Evolutionary conservation across 1,140 invertebrate species (phyloP), one percentile per base, ranked within the genome.

Genomic region (Bactericera cockerelli): DNA sequence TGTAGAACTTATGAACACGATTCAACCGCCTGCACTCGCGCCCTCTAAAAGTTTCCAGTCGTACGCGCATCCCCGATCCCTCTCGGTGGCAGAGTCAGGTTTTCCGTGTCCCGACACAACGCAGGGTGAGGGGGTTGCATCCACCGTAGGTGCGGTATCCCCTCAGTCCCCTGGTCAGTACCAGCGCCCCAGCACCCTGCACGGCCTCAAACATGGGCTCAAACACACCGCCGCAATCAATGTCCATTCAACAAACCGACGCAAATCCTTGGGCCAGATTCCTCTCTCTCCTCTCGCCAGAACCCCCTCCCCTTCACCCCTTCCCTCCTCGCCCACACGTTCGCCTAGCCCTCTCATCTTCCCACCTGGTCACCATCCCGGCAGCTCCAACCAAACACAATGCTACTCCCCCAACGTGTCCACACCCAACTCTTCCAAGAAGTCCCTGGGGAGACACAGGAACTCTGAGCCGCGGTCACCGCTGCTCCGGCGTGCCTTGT

Each of bases 211-310:
- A 73, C 89, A 93, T 70, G 97, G 96, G 73, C 72, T 93, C 19
- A 16, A 49, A 16, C 83, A 86, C 64, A 78, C 83, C 2, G 80
- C 77, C 42, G 80, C 81, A 11, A 82, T 83, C 63, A 79, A 75
- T 59, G 73, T 87, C 56, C 84, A 86, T 67, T 79, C 81, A n/a
- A 82, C 86, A 1, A 89, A 87, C 71, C 79, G 93, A 1, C 79
- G 93, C 24, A 95, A 95, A 72, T 95, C 91, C 4, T 88, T 95
- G 26, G 92, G 93, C 24, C 93, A 96, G 71, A 96, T 97, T 70
- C 93, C 93, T 25, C 75, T 97, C 25, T 95, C 92, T n/a, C 93
- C 93, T 4, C 74, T 97, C 53, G 93, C 93, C 4, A 76, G 93
- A 36, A 97, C 93, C 1, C 93, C 93, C 0, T 94, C 90, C 13